Conservation (phyloP, 2,888 invertebrate species). For the Epistrophella euchroma region DNA sequence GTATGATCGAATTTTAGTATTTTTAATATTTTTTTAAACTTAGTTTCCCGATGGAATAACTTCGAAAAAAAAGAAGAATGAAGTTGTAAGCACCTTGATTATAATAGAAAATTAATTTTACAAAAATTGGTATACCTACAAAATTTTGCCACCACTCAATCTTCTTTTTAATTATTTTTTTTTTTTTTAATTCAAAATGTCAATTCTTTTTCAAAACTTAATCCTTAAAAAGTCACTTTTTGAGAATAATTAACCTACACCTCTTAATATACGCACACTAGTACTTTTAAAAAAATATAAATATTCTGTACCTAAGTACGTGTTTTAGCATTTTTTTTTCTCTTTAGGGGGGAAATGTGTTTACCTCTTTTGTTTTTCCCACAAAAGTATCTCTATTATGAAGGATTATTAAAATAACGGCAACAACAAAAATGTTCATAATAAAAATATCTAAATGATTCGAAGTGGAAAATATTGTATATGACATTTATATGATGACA, state of each 20-base stretch:
- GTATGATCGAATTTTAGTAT: background rate
- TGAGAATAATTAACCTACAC: background rate
- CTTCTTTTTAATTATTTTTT: background rate
- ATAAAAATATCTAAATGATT: background rate
- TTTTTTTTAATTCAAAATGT: background rate
- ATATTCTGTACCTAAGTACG: background rate
- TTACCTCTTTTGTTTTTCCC: constrained; percentile 28
- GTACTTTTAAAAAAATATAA: background rate
- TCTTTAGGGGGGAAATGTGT: constrained; percentile 21
- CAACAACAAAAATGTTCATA: background rate
- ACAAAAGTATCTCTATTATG: background rate
- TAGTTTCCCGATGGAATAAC: background rate
- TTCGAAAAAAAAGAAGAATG: background rate
- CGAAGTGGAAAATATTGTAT: constrained; percentile 23
- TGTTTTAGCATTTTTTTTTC: background rate
- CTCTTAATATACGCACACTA: background rate
- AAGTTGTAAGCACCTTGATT: background rate
- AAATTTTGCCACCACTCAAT: background rate
- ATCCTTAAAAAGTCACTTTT: background rate
- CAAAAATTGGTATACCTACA: constrained; percentile 16
- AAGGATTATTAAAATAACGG: constrained; percentile 16
- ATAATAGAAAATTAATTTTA: background rate
- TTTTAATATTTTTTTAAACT: too few species aligned
- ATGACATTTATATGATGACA: constrained; percentile 18
- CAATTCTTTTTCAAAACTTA: background rate